phyloP scores from a whole-genome alignment of 2,797 vertebrate genomes.

The Acipenser ruthenus region DNA sequence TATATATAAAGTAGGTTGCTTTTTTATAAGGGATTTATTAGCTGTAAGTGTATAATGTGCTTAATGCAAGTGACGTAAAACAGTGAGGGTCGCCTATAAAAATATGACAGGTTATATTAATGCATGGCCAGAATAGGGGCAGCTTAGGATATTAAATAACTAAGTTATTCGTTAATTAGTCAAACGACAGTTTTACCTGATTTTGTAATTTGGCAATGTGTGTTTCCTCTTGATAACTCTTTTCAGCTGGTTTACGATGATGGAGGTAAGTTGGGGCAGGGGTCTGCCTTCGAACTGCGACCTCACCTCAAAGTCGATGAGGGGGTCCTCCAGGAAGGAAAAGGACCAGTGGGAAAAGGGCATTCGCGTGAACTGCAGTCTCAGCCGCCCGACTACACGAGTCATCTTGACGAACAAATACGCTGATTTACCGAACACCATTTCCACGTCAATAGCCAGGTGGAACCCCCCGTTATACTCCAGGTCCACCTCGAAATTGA shows the following conservation, averaged over 20 bases:
- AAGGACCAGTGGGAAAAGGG: conserved; percentile 98
- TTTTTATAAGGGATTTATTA: no score
- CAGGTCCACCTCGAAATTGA: conserved; percentile 88
- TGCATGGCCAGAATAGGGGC: no score
- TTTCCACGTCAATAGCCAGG: conserved; percentile 88
- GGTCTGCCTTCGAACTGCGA: conserved; percentile 93
- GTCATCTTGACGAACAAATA: conserved; percentile 93
- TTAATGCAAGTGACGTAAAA: no score
- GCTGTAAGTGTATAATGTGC: no score
- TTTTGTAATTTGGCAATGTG: conserved; percentile 93
- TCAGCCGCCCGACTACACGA: conserved; percentile 73
- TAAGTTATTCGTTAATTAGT: no score
- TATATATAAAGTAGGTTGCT: no score
- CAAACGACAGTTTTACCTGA: conserved; percentile 66
- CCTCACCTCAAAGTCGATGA: conserved; percentile 88
- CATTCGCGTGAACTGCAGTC: conserved; percentile 84
- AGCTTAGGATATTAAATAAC: no score
- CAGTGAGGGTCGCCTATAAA: no score
- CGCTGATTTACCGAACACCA: conserved; percentile 94
- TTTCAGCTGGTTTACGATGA: conserved; percentile 96
- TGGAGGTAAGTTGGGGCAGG: conserved; percentile 92
- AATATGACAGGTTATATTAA: no score
- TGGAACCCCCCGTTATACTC: conserved; percentile 94
- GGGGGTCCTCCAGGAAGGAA: conserved; percentile 86
- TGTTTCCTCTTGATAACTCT: conserved; percentile 91